A percentile compares a stretch with the other conserved stretches of the same genome.
Conservation (phyloP, 2,113 vertebrate genomes). For the Odontophorus gujanensis region DNA sequence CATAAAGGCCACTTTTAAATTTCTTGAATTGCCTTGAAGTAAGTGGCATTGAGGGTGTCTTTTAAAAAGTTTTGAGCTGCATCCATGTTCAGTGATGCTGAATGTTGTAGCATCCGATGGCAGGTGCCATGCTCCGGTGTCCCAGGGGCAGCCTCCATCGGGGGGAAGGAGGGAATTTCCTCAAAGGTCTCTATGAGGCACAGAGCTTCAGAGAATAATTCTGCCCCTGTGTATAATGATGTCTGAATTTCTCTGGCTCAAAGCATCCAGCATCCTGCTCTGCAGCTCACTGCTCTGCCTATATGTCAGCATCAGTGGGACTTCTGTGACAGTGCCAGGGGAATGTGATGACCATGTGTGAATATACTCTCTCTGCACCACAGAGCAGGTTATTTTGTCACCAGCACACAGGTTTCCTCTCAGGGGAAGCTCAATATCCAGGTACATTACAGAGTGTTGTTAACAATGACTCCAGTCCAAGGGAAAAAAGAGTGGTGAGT, state of each 20-base stretch:
- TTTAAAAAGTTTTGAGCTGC: not conserved
- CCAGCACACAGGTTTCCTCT: not conserved
- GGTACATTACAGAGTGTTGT: not conserved
- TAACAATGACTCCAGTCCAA: not conserved
- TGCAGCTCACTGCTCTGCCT: not conserved
- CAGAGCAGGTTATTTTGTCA: not conserved
- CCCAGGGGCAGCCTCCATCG: not conserved
- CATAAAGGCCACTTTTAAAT: not conserved
- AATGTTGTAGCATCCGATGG: not conserved
- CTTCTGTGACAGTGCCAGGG: not conserved
- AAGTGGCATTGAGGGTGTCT: not conserved
- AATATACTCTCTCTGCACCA: not conserved
- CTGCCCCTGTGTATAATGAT: not conserved
- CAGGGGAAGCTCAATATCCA: not conserved
- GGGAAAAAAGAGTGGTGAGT: not conserved
- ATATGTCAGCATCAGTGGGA: not conserved
- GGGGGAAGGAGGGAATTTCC: not conserved
- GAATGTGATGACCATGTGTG: not conserved
- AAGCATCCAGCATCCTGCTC: not conserved
- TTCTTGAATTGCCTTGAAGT: not conserved
- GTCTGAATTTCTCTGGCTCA: not conserved
- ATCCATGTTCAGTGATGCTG: accelerated
- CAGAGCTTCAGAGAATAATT: not conserved
- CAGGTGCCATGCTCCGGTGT: no score
- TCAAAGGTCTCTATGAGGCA: not conserved